Evolutionary conservation across 2,113 vertebrate species (phyloP).

Genomic region (Solenodon paradoxus): DNA sequence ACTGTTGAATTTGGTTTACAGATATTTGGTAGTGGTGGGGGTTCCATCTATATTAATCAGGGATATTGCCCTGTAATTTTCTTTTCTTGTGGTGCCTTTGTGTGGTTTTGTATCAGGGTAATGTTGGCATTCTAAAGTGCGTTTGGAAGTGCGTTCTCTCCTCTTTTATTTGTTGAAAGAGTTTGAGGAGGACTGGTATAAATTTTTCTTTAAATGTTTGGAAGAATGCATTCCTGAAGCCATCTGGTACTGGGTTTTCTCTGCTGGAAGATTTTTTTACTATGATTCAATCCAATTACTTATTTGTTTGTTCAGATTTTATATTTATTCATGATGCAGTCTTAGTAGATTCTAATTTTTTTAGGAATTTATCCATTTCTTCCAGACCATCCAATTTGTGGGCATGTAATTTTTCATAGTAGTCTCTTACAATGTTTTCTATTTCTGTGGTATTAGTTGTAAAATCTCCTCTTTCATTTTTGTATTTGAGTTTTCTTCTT

Average conservation of each 20-base stretch:
- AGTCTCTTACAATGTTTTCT: background rate
- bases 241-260: background rate
- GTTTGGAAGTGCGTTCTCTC: background rate
- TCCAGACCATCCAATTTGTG: background rate
- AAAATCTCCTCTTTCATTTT: background rate
- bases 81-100: background rate
- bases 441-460: background rate
- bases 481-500: background rate
- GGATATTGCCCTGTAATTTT: background rate
- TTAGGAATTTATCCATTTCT: background rate
- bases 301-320: background rate
- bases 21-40: background rate
- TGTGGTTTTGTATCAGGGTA: background rate
- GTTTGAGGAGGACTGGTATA: background rate
- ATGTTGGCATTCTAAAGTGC: background rate
- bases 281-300: background rate
- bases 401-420: background rate
- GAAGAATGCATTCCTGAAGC: background rate
- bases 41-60: background rate
- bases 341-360: background rate
- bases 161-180: background rate
- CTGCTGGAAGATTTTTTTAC: background rate
- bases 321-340: background rate
- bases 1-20: background rate
- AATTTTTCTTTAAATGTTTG: background rate